Evolutionary conservation across 2,888 invertebrate genomes (phyloP), one percentile per base, ranked within the genome.

Genomic region (Empis livida): DNA sequence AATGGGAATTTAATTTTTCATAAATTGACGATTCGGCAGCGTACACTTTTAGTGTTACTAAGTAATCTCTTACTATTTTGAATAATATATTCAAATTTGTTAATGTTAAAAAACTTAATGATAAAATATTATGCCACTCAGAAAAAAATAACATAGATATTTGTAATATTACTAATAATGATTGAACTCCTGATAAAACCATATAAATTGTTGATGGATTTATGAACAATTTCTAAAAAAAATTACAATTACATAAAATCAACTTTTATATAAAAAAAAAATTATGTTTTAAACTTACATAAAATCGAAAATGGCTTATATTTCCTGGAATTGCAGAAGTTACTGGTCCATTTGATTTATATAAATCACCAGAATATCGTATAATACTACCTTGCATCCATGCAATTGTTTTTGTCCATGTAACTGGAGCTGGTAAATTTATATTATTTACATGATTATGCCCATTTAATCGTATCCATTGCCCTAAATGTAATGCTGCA

Each of bases 21-120:
- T 57, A 57, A 49, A 60, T 58, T 30, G 59, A 54, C 41, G 57
- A 56, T 52, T 68, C 68, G 1, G 69, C 56, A 23, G 60, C 60
- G 61, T 91, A 90, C 11, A 91, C 80, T 61, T 83, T 84, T 75
- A 82, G 83, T 45, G 91, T 82, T 30, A 95, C 80, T 5, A 92
- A 71, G 62, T 85, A 90, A 67, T 94, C 92, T 40, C 95, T 76
- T 30, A 84, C 75, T 55, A 94, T 74, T 70, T 92, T 91, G 66
- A 92, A 96, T 41, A 96, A 74, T 0, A 91, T 86, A 61, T 88
- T 86, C 69, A 94, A 93, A 68, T 94, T 95, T 53, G 88, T 87
- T 61, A 93, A 83, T 32, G 94, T 76, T 42, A 96, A 73, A 50
- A 93, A 76, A 6, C 89, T 80, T 57, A 93, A 76, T 3, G 94